Base-by-base conservation (phyloP, 2,888 invertebrate species). In the Aphodius sticticus region DNA sequence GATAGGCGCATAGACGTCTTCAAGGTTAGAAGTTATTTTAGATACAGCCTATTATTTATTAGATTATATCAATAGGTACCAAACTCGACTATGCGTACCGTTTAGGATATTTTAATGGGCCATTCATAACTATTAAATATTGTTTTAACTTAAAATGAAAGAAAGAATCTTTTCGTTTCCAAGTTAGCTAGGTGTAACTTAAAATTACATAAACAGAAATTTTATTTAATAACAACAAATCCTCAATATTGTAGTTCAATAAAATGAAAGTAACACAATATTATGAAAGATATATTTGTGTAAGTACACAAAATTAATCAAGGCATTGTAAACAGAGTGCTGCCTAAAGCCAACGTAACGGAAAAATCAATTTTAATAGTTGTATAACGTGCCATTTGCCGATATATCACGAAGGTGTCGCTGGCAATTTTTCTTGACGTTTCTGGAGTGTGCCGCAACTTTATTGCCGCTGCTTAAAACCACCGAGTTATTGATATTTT, bases 291-390 rank as follows among this genome's bases (percentile, higher is more conserved):
- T 74, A 74, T 74, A 74, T 35, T n/a, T 35, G 71, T 71, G 35
- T 71, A 71, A 26, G 26, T 71, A 15, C 16, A 71, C 16, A 16
- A 14, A 74, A n/a, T 74, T 12, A 35, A 37, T 74, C 35, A 35
- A 35, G 36, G 36, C 37, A 35, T 35, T 74, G 74, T 53, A 53
- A 12, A 53, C 9, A 12, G 4, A 2, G 53, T 53, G 12, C 53
- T 5, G 12, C 53, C 53, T 9, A 53, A 53, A 12, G 53, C 9
- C 9, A 53, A 53, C 53, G 53, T 53, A 53, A 53, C 2, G 53
- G 69, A 35, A 77, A 26, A 83, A 83, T 83, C 82, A 81, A 83
- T 82, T 83, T 81, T 83, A 81, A 83, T 83, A 81, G 82, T 77
- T 35, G 77, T 79, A 81, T 83, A 37, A 78, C 83, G 83, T 83